These are phyloP conservation scores for Notolepis coatsorum DNA, from an alignment of 2,797 vertebrate genomes.

Conservation along the genomic window DNA sequence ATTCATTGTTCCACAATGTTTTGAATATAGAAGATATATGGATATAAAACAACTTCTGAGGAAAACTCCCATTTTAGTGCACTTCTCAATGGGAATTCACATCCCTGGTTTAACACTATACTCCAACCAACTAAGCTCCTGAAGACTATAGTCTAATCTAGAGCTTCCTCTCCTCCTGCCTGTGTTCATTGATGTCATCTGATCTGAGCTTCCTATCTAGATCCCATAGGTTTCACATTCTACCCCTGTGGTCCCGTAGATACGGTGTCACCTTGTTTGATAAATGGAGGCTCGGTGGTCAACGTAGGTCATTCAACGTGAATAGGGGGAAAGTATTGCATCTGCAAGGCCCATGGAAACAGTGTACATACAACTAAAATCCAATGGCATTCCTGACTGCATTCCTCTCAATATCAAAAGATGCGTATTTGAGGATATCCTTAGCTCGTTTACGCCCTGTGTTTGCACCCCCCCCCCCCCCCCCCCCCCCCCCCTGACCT, in stretches of 20 bases:
- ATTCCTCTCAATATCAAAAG: conserved; percentile 80
- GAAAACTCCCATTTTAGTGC: not conserved
- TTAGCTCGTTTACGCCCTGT: conserved; percentile 76
- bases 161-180: not conserved
- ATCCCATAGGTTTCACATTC: conserved; percentile 48
- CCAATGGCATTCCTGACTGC: conserved; percentile 63
- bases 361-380: conserved; percentile 66
- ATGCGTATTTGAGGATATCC: conserved; percentile 83
- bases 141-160: conserved; percentile 13
- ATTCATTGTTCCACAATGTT: not conserved
- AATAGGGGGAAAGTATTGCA: conserved; percentile 80
- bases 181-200: conserved; percentile 41
- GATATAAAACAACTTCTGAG: not conserved
- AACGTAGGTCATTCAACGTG: conserved; percentile 82
- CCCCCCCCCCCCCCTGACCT: too few relatives aligned
- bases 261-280: conserved; percentile 80
- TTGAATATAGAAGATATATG: not conserved
- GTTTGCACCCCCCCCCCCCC: too few relatives aligned
- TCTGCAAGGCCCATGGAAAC: conserved; percentile 71
- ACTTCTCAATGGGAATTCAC: not conserved
- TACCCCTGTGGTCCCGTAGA: conserved; percentile 77
- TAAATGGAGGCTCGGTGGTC: conserved; percentile 75
- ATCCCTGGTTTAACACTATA: not conserved
- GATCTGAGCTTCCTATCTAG: conserved; percentile 48
- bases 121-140: not conserved